Base-by-base conservation (phyloP, 1,140 invertebrate genomes). In the Phymastichus coffea region DNA sequence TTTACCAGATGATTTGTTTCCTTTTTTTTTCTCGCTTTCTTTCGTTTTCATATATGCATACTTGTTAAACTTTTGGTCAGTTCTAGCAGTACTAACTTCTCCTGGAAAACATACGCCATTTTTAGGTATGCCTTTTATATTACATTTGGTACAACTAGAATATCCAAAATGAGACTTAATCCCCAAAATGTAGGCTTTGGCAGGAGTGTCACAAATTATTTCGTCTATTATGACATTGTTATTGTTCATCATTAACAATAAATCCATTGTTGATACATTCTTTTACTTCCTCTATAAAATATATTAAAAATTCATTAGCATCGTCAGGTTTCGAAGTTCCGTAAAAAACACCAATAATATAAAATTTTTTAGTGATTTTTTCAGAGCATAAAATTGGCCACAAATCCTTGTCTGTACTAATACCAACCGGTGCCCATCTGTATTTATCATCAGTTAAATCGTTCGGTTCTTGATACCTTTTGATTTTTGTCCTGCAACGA, bases 121-220 rank as follows among this genome's bases (percentile, higher is more conserved):
- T 12, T 10, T 51, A 10, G 51, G 19, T 33, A 54, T 60, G 7
- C 72, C 70, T 61, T 68, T 22, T 8, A 66, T 56, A 12, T 23
- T 63, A 55, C 76, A 79, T 59, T 72, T 75, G 3, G 70, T 66
- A 63, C 78, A 79, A 28, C 67, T 66, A 58, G 48, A 48, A 57
- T 71, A 77, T 6, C 74, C 76, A 54, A 41, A 66, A 56, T 73
- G 72, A 22, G 66, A 61, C 67, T 75, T 79, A 1, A 66, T 62
- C 17, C 53, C 55, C 33, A 73, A 68, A 6, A 80, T 57, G 62
- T 68, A 76, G 23, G 74, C 58, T 61, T 70, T 68, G 12, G 76
- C 79, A 15, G 76, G 76, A 3, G 71, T 62, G 70, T 78, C 76
- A 62, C 72, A 78, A 38, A 75, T 66, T 9, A 61, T 35, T 15